Percentiles rank a stretch among this genome's conserved stretches.
phyloP scores from a whole-genome alignment of 2,888 invertebrate species.

The Elysia crispata region DNA sequence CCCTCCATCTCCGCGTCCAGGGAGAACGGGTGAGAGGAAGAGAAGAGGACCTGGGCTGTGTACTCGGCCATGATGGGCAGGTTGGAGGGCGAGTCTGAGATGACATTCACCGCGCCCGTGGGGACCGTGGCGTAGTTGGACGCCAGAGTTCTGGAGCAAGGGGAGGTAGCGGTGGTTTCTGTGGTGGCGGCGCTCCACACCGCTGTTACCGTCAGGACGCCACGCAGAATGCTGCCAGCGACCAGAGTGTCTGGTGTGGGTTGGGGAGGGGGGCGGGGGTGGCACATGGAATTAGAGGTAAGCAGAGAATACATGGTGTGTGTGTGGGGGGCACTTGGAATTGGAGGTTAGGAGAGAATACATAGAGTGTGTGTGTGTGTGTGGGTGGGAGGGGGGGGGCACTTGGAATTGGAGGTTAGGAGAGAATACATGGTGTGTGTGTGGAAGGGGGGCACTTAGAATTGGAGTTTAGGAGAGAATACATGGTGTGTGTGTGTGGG shows the following conservation, averaged over 20 bases:
- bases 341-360: no score
- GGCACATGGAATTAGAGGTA: no score
- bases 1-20: slow-evolving; percentile 9
- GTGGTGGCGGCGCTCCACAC: background rate
- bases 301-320: no score
- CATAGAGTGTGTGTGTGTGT: no score
- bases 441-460: no score
- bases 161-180: background rate
- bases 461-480: no score
- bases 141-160: background rate
- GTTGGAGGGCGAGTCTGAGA: slow-evolving; percentile 10
- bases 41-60: slow-evolving; percentile 7
- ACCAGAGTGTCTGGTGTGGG: slow-evolving; percentile 16
- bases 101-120: background rate
- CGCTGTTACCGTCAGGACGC: slow-evolving; percentile 20
- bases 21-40: slow-evolving; percentile 7
- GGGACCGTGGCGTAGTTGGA: slow-evolving; percentile 38
- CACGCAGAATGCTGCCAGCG: slow-evolving; percentile 21
- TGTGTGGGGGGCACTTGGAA: no score
- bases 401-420: no score
- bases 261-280: background rate
- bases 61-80: slow-evolving; percentile 45
- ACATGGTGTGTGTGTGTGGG: no score
- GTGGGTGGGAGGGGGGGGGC: no score
- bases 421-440: no score